Evolutionary conservation across 2,888 invertebrate species (phyloP).

Genomic region (Amphimallon solstitiale): DNA sequence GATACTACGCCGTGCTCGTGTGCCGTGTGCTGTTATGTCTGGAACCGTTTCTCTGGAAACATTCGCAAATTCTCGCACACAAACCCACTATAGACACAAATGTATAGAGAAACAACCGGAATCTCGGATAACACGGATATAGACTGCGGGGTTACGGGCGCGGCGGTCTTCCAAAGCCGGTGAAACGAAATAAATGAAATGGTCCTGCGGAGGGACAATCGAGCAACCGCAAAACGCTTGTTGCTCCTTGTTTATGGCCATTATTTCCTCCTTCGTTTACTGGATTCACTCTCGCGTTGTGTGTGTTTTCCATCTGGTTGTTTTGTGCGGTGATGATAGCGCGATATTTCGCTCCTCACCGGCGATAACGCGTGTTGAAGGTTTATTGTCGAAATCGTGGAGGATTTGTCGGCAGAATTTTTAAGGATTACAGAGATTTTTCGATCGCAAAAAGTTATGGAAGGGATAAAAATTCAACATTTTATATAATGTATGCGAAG

Average conservation of each 20-base stretch:
- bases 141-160: not conserved
- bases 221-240: slow-evolving; percentile 30
- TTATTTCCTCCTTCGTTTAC: slow-evolving; percentile 9
- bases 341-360: not conserved
- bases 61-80: not conserved
- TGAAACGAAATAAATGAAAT: slow-evolving; percentile 24
- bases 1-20: too few relatives aligned
- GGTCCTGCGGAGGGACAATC: slow-evolving; percentile 13
- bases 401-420: too few relatives aligned
- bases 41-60: too few relatives aligned
- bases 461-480: too few relatives aligned
- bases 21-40: too few relatives aligned
- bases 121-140: slow-evolving; percentile 5
- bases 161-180: slow-evolving; percentile 9
- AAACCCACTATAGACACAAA: not conserved
- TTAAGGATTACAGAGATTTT: too few relatives aligned
- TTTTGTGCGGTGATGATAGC: not conserved
- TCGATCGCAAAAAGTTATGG: too few relatives aligned
- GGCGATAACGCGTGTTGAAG: too few relatives aligned
- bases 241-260: slow-evolving; percentile 37
- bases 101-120: not conserved
- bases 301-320: not conserved
- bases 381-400: too few relatives aligned
- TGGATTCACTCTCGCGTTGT: not conserved
- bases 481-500: too few relatives aligned